Evolutionary conservation across 1,140 invertebrate species (phyloP), one percentile per base, ranked within the genome.

Genomic region (Lanistes nyassanus): DNA sequence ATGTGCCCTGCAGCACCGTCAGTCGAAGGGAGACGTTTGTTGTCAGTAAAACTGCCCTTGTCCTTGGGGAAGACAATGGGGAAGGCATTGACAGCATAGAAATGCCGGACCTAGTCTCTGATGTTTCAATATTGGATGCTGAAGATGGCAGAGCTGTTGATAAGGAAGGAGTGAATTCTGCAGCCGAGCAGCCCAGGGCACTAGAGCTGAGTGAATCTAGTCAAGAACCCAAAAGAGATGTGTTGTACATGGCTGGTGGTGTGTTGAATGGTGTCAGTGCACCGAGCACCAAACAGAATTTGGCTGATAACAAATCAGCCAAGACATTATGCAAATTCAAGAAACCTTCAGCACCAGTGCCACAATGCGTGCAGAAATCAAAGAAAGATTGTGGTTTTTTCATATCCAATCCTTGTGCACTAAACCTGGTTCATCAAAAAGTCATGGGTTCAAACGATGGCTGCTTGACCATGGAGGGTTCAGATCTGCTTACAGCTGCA

Each of bases 1-100:
- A 16, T 47, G 9, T 47, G 19, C 19, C 42, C 5, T 13, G 42
- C 19, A 16, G 9, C 19, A 47, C 2, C 19, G 42, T 47, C 51
- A 39, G 66, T 26, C 75, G 78, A n/a, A 62, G 75, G 74, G 75
- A 66, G 56, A 76, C 78, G n/a, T 79, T 74, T 71, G 78, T 79
- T 39, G 36, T 62, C 23, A 62, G 23, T n/a, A 60, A 60, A 42
- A 11, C 21, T 73, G 26, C 70, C 64, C 34, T 26, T 36, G 29
- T n/a, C 21, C 26, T 31, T 19, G 23, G 56, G 26, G 47, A 26
- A 56, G 70, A 64, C 21, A 51, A 39, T 39, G n/a, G 47, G 21
- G 60, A 56, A 37, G 70, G 42, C 34, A 67, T 56, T 36, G 29
- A 62, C 62, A 42, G 53, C 66, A 51, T 75, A 65, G 42, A 64